phyloP scores from a whole-genome alignment of 2,888 invertebrate genomes.

The Diaphora mendica region DNA sequence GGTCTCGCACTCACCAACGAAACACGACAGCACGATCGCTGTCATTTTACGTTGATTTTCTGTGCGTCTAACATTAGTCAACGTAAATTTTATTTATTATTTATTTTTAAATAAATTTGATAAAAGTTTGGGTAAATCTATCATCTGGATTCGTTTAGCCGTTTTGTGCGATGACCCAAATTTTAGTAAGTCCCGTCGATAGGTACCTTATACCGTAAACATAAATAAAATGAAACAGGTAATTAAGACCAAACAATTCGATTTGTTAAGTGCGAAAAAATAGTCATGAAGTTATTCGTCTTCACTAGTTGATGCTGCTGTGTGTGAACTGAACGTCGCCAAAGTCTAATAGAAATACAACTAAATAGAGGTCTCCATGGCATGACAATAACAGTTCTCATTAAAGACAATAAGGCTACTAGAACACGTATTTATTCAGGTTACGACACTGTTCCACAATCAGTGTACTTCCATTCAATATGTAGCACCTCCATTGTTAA shows the following conservation, averaged over 20 bases:
- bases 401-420: conserved; percentile 46
- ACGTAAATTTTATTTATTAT: too few species aligned
- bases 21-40: too few species aligned
- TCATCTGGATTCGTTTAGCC: too few species aligned
- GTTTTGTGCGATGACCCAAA: too few species aligned
- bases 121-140: too few species aligned
- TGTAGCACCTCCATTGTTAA: conserved; percentile 54
- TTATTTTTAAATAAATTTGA: too few species aligned
- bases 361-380: conserved; percentile 31
- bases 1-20: too few species aligned
- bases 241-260: neutral
- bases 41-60: too few species aligned
- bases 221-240: too few species aligned
- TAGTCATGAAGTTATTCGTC: neutral
- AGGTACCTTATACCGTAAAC: too few species aligned
- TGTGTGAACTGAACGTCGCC: neutral
- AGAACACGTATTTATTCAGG: conserved; percentile 38
- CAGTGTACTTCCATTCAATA: conserved; percentile 45
- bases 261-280: neutral
- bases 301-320: neutral
- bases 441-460: conserved; percentile 57
- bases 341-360: conserved; percentile 30
- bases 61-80: too few species aligned
- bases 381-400: conserved; percentile 21
- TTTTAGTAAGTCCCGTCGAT: too few species aligned